A percentile compares a stretch with the other conserved stretches of the same genome.
phyloP scores from a whole-genome alignment of 2,888 invertebrate genomes.

The Leptogaster cylindrica region DNA sequence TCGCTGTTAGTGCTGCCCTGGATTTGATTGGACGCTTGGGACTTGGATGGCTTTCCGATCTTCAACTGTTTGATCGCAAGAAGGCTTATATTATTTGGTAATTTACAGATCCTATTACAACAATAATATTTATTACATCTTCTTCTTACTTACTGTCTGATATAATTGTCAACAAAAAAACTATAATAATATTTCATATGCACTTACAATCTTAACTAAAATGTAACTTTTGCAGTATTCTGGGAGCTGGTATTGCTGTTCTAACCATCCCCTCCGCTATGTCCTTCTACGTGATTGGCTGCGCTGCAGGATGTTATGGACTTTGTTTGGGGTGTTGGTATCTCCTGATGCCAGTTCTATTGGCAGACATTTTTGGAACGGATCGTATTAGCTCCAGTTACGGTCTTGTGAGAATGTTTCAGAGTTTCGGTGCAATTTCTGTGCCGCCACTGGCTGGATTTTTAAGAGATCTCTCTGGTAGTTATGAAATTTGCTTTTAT shows the following conservation, averaged over 20 bases:
- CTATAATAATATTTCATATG: background rate
- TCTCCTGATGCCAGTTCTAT: constrained; percentile 73
- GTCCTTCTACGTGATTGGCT: constrained; percentile 70
- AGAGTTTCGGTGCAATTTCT: constrained; percentile 75
- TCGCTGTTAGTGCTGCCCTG: constrained; percentile 76
- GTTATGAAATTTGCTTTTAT: constrained; percentile 75
- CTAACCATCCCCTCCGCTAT: constrained; percentile 70
- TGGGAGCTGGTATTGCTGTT: constrained; percentile 73
- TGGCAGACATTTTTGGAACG: constrained; percentile 77
- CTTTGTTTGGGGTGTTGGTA: constrained; percentile 80
- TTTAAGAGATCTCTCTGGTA: constrained; percentile 72
- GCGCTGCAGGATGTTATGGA: constrained; percentile 73
- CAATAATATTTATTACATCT: background rate
- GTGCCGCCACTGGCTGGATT: constrained; percentile 76
- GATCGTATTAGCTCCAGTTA: constrained; percentile 78
- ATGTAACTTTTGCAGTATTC: constrained; percentile 64
- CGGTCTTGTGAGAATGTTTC: constrained; percentile 77
- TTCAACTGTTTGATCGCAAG: constrained; percentile 73
- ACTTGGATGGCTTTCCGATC: constrained; percentile 75
- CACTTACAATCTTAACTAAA: constrained; percentile 8
- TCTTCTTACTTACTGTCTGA: background rate
- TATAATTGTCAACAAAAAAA: background rate
- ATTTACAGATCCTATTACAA: constrained; percentile 33
- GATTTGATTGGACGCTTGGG: constrained; percentile 76
- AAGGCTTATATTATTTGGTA: constrained; percentile 76